Percentiles rank a stretch among this genome's conserved stretches.
Conservation (phyloP, 2,888 invertebrate genomes). For the Dryadula phaetusa region DNA sequence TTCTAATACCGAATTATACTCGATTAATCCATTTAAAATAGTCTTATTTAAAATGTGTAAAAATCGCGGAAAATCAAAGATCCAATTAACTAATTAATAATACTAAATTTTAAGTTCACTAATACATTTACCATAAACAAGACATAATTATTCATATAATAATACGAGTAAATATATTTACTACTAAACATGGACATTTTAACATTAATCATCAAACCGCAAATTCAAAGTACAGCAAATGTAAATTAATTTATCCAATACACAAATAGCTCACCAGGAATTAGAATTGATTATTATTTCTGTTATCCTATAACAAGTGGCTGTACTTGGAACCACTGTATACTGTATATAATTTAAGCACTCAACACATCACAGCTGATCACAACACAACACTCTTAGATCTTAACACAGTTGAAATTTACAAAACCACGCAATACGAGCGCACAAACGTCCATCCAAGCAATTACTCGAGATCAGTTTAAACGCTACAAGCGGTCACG, state of each 20-base stretch:
- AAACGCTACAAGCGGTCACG: conserved; percentile 33
- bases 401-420: conserved; percentile 1
- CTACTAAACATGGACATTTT: background rate
- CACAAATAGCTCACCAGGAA: background rate
- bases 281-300: background rate
- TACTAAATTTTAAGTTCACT: too few relatives aligned
- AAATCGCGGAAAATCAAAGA: too few relatives aligned
- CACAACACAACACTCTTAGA: conserved; percentile 24
- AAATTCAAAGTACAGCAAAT: background rate
- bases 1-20: too few relatives aligned
- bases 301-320: background rate
- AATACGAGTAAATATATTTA: background rate
- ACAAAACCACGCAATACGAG: background rate
- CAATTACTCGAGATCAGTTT: conserved; percentile 40
- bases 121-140: background rate
- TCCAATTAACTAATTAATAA: too few relatives aligned
- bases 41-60: too few relatives aligned
- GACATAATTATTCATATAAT: background rate
- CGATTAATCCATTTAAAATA: too few relatives aligned
- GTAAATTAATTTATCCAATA: background rate
- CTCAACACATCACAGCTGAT: conserved; percentile 24
- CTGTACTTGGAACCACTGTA: background rate
- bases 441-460: conserved; percentile 35
- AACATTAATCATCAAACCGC: background rate
- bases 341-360: conserved; percentile 3